phyloP scores from a whole-genome alignment of 2,888 invertebrate species.

The Aspidapion aeneum region DNA sequence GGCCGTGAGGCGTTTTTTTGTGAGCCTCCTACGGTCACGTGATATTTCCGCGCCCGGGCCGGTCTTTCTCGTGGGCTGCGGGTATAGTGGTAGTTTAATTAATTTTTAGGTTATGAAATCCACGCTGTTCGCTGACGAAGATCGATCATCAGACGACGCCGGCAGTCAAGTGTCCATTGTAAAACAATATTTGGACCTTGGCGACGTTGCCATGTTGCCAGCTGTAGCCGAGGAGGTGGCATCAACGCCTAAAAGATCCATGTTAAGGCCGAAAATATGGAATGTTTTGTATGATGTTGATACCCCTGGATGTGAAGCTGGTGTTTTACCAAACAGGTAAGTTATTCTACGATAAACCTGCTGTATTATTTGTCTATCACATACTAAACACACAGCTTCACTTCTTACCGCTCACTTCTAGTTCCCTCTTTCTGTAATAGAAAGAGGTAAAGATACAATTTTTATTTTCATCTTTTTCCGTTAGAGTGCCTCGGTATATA shows the following conservation, averaged over 20 bases:
- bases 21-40: too few species aligned
- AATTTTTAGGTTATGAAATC: conserved; percentile 32
- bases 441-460: too few species aligned
- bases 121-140: conserved; percentile 34
- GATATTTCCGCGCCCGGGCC: too few species aligned
- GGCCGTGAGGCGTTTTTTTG: too few species aligned
- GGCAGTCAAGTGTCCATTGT: conserved; percentile 32
- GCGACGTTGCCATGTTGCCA: conserved; percentile 27
- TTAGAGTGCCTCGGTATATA: too few species aligned
- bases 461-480: too few species aligned
- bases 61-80: too few species aligned
- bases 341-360: conserved; percentile 6
- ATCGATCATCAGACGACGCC: conserved; percentile 28
- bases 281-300: conserved; percentile 30
- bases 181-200: conserved; percentile 32
- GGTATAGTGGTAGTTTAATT: too few species aligned
- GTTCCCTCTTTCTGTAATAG: too few species aligned
- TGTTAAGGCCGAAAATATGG: conserved; percentile 30
- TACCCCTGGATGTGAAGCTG: conserved; percentile 4
- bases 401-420: too few species aligned
- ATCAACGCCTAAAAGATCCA: conserved; percentile 19
- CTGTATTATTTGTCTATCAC: too few species aligned
- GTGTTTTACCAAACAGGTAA: conserved; percentile 25
- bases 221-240: conserved; percentile 25
- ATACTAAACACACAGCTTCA: too few species aligned